Evolutionary conservation across 2,888 invertebrate genomes (phyloP).

Genomic region (Hanleya hanleyi): DNA sequence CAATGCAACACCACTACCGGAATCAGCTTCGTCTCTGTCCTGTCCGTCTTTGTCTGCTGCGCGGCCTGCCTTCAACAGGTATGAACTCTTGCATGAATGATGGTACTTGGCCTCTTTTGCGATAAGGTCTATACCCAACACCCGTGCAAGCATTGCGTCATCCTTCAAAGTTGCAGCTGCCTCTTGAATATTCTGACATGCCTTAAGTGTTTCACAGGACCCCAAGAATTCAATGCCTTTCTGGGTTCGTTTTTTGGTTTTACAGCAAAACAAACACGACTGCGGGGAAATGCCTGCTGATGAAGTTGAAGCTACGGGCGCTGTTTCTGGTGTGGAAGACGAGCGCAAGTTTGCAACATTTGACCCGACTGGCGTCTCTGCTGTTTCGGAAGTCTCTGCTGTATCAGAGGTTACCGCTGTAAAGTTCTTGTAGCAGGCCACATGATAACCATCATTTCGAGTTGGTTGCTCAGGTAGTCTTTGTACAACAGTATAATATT

Average conservation of each 20-base stretch:
- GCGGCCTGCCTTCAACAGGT: not conserved
- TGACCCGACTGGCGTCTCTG: not conserved
- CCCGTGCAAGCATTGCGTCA: not conserved
- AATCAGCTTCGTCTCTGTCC: not conserved
- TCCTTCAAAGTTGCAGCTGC: slow-evolving; percentile 11
- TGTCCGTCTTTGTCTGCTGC: not conserved
- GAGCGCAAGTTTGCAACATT: not conserved
- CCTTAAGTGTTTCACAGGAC: slow-evolving; percentile 12
- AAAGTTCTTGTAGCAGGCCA: slow-evolving; percentile 2
- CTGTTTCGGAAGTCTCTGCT: not conserved
- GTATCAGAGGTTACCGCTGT: not conserved
- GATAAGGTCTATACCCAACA: slow-evolving; percentile 4
- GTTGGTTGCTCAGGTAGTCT: not conserved
- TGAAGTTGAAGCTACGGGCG: not conserved
- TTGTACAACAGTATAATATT: not conserved
- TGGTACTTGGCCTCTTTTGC: slow-evolving; percentile 19
- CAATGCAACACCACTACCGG: not conserved
- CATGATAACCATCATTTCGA: not conserved
- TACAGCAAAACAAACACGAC: slow-evolving; percentile 3
- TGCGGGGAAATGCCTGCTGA: not conserved
- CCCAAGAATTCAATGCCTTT: slow-evolving; percentile 3
- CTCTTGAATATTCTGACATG: not conserved
- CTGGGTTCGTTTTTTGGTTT: not conserved
- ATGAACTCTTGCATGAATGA: slow-evolving; percentile 12
- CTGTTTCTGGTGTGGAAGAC: not conserved